Conservation (phyloP, 2,113 vertebrate genomes). For the Ceyx cyanopectus region DNA sequence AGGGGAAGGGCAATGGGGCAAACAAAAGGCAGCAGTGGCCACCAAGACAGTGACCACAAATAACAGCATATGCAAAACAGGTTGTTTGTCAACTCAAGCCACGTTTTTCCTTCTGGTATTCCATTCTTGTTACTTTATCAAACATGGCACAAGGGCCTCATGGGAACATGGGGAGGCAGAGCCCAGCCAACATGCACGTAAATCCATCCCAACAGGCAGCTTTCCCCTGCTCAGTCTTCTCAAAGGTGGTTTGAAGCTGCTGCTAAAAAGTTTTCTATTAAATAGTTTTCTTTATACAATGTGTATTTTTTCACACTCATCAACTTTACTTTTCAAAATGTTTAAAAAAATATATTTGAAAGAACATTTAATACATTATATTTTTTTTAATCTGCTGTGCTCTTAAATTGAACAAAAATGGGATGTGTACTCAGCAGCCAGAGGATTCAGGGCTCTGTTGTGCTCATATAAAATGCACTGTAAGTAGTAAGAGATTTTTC, state of each 20-base stretch:
- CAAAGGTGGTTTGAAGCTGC: fast-evolving
- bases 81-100: background rate
- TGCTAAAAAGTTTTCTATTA: background rate
- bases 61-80: background rate
- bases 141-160: background rate
- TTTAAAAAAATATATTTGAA: background rate
- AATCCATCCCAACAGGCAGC: background rate
- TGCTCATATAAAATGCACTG: background rate
- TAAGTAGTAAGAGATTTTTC: background rate
- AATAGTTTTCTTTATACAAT: background rate
- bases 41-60: background rate
- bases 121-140: background rate
- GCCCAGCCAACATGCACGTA: background rate
- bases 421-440: background rate
- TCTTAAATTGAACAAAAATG: background rate
- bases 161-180: background rate
- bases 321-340: background rate
- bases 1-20: fast-evolving
- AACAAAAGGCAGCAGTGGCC: background rate
- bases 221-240: background rate
- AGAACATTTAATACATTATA: background rate
- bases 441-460: background rate
- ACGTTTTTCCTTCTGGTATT: background rate
- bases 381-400: background rate
- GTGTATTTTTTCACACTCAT: background rate